phyloP scores from a whole-genome alignment of 2,888 invertebrate genomes.

The Amaurobius ferox region DNA sequence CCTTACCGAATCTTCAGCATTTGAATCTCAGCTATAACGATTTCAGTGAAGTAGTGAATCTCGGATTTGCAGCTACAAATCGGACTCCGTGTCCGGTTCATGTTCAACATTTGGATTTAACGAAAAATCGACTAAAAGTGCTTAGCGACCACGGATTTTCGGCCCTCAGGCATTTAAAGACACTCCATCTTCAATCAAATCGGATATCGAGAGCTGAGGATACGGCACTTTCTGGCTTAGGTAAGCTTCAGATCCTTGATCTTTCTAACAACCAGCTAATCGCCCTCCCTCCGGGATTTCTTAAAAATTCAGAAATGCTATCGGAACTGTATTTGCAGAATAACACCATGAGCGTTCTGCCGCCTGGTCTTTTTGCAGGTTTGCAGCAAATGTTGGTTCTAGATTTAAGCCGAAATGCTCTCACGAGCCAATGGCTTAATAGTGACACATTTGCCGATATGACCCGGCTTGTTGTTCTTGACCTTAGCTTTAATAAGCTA shows the following conservation, averaged over 20 bases:
- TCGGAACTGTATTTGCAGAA: conserved; percentile 94
- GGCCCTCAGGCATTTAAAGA: conserved; percentile 88
- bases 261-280: conserved; percentile 84
- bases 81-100: conserved; percentile 58
- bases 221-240: conserved; percentile 78
- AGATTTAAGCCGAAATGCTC: conserved; percentile 90
- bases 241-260: conserved; percentile 83
- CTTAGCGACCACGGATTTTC: conserved; percentile 86
- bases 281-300: conserved; percentile 82
- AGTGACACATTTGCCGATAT: conserved; percentile 91
- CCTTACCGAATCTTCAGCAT: conserved; percentile 66
- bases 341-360: conserved; percentile 91
- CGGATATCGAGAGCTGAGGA: conserved; percentile 81
- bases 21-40: conserved; percentile 73
- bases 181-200: conserved; percentile 90
- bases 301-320: conserved; percentile 86
- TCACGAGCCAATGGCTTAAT: conserved; percentile 90
- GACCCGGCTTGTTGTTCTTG: conserved; percentile 90
- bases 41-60: conserved; percentile 73
- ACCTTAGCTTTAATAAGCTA: conserved; percentile 89
- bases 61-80: conserved; percentile 73
- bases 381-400: conserved; percentile 92
- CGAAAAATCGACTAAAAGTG: conserved; percentile 85
- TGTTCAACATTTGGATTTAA: conserved; percentile 74
- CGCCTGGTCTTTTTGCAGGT: conserved; percentile 85